A percentile compares a stretch with the other conserved stretches of the same genome.
These are phyloP conservation scores for Uropetala carovei DNA, from an alignment of 2,888 invertebrate genomes.

Conservation along the genomic window DNA sequence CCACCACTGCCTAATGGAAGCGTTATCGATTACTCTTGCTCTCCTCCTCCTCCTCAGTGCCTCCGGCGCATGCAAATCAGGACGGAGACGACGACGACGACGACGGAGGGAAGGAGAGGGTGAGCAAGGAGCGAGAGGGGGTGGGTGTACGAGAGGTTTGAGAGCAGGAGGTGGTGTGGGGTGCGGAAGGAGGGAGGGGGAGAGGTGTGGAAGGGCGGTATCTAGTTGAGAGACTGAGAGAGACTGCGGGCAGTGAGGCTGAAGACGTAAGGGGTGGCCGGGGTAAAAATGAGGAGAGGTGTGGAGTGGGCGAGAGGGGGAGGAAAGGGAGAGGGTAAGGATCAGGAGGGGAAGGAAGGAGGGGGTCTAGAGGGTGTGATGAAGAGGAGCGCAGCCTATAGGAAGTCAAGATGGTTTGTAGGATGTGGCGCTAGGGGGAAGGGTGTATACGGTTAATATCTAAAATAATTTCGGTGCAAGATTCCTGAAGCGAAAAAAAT, in stretches of 20 bases:
- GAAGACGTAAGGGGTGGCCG: not conserved
- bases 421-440: not conserved
- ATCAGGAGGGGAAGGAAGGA: not conserved
- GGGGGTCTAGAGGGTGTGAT: not conserved
- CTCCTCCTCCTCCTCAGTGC: slow-evolving; percentile 16
- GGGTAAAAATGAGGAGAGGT: not conserved
- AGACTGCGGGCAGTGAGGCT: not conserved
- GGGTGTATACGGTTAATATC: too few species aligned
- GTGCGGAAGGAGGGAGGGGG: not conserved
- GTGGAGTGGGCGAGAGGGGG: too few species aligned
- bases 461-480: too few species aligned
- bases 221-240: not conserved
- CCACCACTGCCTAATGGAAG: slow-evolving; percentile 58
- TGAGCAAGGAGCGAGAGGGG: not conserved
- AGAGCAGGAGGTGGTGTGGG: not conserved
- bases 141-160: not conserved
- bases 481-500: too few species aligned
- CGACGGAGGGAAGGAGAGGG: not conserved
- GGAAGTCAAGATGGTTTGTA: slow-evolving; percentile 26
- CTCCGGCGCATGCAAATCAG: slow-evolving; percentile 60
- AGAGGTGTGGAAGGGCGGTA: not conserved
- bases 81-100: not conserved
- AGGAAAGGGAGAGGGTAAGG: not conserved
- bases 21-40: slow-evolving; percentile 52
- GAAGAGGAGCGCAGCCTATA: not conserved